Conservation (phyloP, 2,113 vertebrate species). For the Boulengeromyrus knoepffleri region DNA sequence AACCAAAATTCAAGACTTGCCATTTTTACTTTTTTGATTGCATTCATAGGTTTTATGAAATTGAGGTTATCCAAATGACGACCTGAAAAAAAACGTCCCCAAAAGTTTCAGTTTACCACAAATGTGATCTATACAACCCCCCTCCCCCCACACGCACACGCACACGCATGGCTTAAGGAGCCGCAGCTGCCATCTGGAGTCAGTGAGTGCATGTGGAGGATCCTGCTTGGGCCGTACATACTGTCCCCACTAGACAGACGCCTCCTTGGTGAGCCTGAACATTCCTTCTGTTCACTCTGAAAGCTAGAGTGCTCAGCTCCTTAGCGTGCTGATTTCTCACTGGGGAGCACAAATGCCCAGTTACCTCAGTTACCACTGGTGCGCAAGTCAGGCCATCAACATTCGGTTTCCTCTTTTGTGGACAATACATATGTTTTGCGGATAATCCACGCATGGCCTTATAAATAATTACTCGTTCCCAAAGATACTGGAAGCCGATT, state of each 20-base stretch:
- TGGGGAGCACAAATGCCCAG: not conserved
- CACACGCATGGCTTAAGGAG: not conserved
- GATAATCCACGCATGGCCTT: not conserved
- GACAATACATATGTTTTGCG: not conserved
- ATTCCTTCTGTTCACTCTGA: conserved; percentile 25
- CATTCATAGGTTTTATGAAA: not conserved
- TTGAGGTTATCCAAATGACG: too few species aligned
- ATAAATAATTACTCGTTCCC: not conserved
- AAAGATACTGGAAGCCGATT: not conserved
- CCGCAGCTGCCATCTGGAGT: not conserved
- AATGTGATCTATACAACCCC: not conserved
- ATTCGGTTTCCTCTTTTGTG: not conserved
- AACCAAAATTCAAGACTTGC: not conserved
- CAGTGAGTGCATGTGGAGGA: conserved; percentile 2
- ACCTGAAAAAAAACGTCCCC: not conserved
- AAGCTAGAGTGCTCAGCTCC: not conserved
- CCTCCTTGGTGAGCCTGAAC: not conserved
- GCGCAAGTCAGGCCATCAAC: not conserved
- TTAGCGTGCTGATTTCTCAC: not conserved
- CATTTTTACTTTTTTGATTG: not conserved
- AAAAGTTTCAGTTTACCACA: not conserved
- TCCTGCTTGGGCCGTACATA: conserved; percentile 15
- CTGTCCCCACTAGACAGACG: conserved; percentile 23
- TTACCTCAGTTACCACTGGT: not conserved
- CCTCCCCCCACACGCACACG: not conserved